phyloP scores from a whole-genome alignment of 1,140 invertebrate genomes.

The Oedothorax gibbosus region DNA sequence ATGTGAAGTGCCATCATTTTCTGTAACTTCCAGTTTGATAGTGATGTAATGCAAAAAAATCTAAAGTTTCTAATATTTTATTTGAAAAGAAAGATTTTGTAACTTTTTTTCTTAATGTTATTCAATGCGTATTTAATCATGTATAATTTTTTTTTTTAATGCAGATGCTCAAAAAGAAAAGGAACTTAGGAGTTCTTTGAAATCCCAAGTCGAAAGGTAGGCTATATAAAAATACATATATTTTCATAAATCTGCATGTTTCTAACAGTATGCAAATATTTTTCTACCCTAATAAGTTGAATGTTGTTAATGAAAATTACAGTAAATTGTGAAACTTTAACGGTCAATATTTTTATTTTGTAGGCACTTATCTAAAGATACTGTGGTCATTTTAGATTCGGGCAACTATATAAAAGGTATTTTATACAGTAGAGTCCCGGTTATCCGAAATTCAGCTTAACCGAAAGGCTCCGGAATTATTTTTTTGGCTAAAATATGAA shows the following conservation, averaged over 20 bases:
- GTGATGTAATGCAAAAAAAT: no score
- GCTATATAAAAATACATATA: slow-evolving; percentile 32
- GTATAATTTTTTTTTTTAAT: slow-evolving; percentile 61
- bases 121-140: slow-evolving; percentile 63
- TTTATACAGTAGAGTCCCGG: no score
- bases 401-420: slow-evolving; percentile 89
- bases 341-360: slow-evolving; percentile 62
- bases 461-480: no score
- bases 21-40: no score
- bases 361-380: slow-evolving; percentile 78
- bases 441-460: no score
- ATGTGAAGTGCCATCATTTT: no score
- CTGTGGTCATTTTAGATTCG: slow-evolving; percentile 90
- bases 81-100: background rate
- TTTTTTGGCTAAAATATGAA: no score
- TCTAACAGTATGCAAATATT: background rate
- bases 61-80: no score
- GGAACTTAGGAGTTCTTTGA: slow-evolving; percentile 83
- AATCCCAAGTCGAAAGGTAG: slow-evolving; percentile 82
- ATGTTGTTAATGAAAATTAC: background rate
- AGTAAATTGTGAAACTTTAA: background rate
- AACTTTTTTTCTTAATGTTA: no score
- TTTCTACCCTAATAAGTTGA: background rate
- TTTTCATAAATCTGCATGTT: background rate
- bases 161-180: slow-evolving; percentile 89